Evolutionary conservation across 1,140 invertebrate species (phyloP).

Genomic region (Euura saliciscinereae): DNA sequence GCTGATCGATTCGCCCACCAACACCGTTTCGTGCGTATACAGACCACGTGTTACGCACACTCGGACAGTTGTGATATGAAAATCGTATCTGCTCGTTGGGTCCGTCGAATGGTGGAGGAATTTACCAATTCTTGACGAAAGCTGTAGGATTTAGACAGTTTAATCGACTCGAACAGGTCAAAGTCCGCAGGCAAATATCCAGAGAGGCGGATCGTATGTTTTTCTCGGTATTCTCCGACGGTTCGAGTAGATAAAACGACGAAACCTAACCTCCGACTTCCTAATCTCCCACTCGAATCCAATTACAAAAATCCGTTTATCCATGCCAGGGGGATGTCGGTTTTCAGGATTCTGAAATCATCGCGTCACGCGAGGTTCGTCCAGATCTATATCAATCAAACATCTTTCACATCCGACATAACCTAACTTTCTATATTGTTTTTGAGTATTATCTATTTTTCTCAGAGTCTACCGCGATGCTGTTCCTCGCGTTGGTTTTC

Average conservation of each 20-base stretch:
- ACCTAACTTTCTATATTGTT: not conserved
- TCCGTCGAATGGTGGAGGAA: too few relatives aligned
- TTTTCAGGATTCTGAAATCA: slow-evolving; percentile 22
- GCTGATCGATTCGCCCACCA: too few relatives aligned
- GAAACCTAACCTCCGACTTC: not conserved
- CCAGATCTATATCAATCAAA: not conserved
- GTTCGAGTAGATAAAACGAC: not conserved
- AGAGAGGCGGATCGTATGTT: too few relatives aligned
- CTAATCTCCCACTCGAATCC: not conserved
- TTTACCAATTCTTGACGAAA: too few relatives aligned
- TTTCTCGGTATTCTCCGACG: too few relatives aligned
- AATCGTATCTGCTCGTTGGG: too few relatives aligned
- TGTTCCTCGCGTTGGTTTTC: slow-evolving; percentile 2
- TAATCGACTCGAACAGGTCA: too few relatives aligned
- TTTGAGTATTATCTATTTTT: not conserved
- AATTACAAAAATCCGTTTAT: not conserved
- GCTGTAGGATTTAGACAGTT: too few relatives aligned
- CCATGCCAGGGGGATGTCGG: slow-evolving; percentile 18
- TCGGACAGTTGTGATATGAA: too few relatives aligned
- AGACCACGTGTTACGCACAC: too few relatives aligned
- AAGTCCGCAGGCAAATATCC: too few relatives aligned
- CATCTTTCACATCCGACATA: not conserved
- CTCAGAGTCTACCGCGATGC: slow-evolving; percentile 10
- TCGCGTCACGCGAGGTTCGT: slow-evolving; percentile 21
- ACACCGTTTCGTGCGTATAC: too few relatives aligned